Percentiles rank a stretch among this genome's conserved stretches.
These are phyloP conservation scores for Ptilonorhynchus violaceus DNA, from an alignment of 2,113 vertebrate species.

Conservation along the genomic window DNA sequence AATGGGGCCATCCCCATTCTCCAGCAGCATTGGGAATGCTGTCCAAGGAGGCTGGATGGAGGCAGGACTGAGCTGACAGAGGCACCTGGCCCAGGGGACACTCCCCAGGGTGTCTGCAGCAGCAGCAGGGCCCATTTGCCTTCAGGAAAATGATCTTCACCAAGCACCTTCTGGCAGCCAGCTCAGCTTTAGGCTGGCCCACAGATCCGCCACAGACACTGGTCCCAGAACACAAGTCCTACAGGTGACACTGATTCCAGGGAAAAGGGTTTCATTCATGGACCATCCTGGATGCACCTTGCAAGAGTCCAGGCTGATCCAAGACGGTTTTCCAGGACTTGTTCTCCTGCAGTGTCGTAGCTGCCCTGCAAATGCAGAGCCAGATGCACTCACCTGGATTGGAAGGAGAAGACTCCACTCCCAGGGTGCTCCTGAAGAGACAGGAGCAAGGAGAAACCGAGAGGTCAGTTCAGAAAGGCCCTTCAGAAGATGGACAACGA, in stretches of 20 bases:
- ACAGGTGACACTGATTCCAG: background rate
- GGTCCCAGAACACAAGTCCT: background rate
- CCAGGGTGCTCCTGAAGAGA: background rate
- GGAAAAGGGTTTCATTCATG: background rate
- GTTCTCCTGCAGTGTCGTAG: background rate
- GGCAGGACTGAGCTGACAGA: background rate
- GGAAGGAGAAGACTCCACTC: background rate
- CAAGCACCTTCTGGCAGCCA: background rate
- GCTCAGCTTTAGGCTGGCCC: background rate
- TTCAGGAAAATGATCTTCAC: background rate
- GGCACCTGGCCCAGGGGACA: background rate
- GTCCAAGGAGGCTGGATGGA: background rate
- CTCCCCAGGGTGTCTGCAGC: background rate
- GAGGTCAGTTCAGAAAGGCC: background rate
- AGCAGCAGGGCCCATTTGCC: background rate
- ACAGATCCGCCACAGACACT: background rate
- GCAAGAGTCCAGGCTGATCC: background rate
- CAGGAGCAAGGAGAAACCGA: background rate
- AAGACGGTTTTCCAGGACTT: background rate
- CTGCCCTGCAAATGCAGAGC: background rate
- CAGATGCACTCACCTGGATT: background rate
- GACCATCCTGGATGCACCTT: background rate
- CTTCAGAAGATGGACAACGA: background rate
- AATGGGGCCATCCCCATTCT: fast-evolving
- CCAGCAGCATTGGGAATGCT: background rate